Evolutionary conservation across 2,797 vertebrate genomes (phyloP).

Genomic region (Eleutherodactylus coqui): DNA sequence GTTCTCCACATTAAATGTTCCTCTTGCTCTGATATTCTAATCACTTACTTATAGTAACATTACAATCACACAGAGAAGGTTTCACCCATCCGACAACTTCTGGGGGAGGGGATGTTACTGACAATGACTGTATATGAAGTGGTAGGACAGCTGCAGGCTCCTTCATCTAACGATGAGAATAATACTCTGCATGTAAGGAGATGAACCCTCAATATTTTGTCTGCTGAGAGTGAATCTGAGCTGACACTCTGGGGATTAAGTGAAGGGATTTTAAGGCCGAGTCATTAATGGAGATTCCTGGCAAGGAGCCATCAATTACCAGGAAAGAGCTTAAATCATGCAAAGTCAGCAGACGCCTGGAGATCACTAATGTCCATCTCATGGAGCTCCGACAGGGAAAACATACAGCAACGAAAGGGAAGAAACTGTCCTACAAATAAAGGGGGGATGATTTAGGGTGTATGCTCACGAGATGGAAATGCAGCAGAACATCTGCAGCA

Average conservation of each 20-base stretch:
- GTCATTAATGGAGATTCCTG: conserved; percentile 53
- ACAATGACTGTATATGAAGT: no score
- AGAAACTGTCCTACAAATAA: background rate
- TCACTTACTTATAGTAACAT: no score
- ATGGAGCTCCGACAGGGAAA: background rate
- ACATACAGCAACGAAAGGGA: background rate
- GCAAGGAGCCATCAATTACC: conserved; percentile 47
- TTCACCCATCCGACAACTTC: no score
- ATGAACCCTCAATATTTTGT: conserved; percentile 26
- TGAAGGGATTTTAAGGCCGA: conserved; percentile 43
- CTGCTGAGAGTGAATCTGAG: conserved; percentile 34
- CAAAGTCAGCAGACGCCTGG: conserved; percentile 46
- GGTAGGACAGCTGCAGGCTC: no score
- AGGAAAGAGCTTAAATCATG: conserved; percentile 43
- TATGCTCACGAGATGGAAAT: no score
- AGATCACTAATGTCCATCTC: conserved; percentile 48
- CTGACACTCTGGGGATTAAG: conserved; percentile 41
- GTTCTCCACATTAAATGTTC: no score
- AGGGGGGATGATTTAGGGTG: background rate
- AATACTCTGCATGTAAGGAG: background rate
- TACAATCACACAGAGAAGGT: no score
- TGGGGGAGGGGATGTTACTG: no score
- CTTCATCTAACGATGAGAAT: background rate
- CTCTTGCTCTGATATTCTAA: no score
- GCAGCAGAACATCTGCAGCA: no score